Evolutionary conservation across 2,113 vertebrate species (phyloP), one percentile per base, ranked within the genome.

Genomic region (Rattus rattus): DNA sequence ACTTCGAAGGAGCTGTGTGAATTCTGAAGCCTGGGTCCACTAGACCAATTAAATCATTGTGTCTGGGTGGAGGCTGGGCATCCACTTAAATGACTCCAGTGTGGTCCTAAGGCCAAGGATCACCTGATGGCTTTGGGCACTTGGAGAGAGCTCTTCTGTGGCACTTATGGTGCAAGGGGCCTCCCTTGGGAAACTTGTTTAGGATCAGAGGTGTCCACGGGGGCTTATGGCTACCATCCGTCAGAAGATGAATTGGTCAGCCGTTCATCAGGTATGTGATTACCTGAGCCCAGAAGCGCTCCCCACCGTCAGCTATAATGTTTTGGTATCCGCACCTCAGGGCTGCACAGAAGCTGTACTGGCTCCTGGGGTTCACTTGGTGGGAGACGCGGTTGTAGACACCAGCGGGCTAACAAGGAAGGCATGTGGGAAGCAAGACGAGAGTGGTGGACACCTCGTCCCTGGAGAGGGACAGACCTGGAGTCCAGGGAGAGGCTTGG

Each of bases 271-370:
- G 61, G 30, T 52, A 11, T 1, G 1, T 22, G 17, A 91, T 76
- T 59, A 28, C 19, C 13, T 3, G 77, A 59, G 67, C 54, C 36
- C 2, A 0, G 56, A 59, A 39, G 59, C 54, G 28, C 36, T 43
- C 24, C 30, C 28, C 24, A 0, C 17, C 30, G 63, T 2, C 0
- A 1, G 24, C 26, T 4, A 10, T 20, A 49, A 36, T 0, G 1
- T 52, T 83, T 70, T 14, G 4, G 13, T 77, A 52, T 39, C 47
- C 69, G 52, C 43, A 11, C 49, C 39, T 79, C 30, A 20, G 28
- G 81, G 13, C 13, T 63, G 59, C 77, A 81, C 67, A 67, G 54
- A 0, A 49, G 72, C 79, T 43, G 49, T 67, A 69, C 33, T 39
- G 13, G 10, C 10, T 73, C 67, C 72, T 63, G 17, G 36, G 77